Evolutionary conservation across 1,140 invertebrate species (phyloP).

Genomic region (Drosophila chauvacae): DNA sequence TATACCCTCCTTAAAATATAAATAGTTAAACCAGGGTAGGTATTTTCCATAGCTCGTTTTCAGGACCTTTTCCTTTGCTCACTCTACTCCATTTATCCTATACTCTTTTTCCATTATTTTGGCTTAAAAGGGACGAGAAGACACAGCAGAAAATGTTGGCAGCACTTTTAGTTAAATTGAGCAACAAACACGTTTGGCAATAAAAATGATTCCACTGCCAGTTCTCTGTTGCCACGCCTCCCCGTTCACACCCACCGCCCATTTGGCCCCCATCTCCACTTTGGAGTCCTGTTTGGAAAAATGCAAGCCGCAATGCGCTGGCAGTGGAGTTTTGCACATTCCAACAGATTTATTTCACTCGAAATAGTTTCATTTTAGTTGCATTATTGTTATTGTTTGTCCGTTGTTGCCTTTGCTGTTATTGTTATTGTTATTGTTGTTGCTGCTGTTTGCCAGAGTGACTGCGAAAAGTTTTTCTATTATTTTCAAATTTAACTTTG

Average conservation of each 20-base stretch:
- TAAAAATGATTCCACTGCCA: slow-evolving; percentile 73
- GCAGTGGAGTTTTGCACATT: slow-evolving; percentile 77
- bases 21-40: background rate
- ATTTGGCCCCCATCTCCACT: slow-evolving; percentile 7
- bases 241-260: background rate
- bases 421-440: slow-evolving; percentile 25
- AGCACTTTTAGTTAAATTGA: slow-evolving; percentile 82
- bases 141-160: slow-evolving; percentile 59
- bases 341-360: slow-evolving; percentile 83
- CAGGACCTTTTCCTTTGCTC: background rate
- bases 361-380: slow-evolving; percentile 82
- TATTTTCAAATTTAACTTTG: slow-evolving; percentile 84
- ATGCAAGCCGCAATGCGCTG: slow-evolving; percentile 77
- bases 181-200: slow-evolving; percentile 82
- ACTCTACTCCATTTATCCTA: background rate
- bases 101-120: slow-evolving; percentile 1
- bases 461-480: slow-evolving; percentile 81
- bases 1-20: background rate
- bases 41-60: background rate
- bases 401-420: slow-evolving; percentile 41
- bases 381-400: slow-evolving; percentile 81
- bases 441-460: slow-evolving; percentile 61
- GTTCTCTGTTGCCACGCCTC: slow-evolving; percentile 24
- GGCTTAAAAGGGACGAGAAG: slow-evolving; percentile 11
- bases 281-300: slow-evolving; percentile 39